Base-by-base conservation (phyloP, 2,888 invertebrate genomes). In the Xestia rhomboidea region DNA sequence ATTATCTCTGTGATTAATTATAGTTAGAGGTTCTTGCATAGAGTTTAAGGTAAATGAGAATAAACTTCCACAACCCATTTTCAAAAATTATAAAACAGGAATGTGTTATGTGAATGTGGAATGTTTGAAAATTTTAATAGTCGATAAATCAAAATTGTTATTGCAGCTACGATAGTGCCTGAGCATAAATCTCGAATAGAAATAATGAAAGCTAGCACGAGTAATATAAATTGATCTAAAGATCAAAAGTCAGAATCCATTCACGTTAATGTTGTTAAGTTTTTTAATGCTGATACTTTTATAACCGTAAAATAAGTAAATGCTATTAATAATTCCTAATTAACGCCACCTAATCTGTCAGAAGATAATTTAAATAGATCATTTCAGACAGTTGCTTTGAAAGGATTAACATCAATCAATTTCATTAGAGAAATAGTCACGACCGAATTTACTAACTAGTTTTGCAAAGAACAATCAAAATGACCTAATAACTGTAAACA, bases 151-250 rank as follows among this genome's bases (percentile, higher is more conserved):
- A 30, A 30, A 15, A 24, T 30, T 54, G 21, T 38, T 38, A 62
- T n/a, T 54, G n/a, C 27, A 66, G 1, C 44, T 57, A n/a, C 6
- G 54, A 18, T 54, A 57, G n/a, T 15, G 21, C 15, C n/a, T 18
- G 24, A 38, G 6, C 11, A 24, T 67, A 63, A 44, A 54, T 66
- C 41, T 68, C 41, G 49, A 60, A 69, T 66, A n/a, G 21, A 24
- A 74, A 46, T 70, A 67, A 54, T 30, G 46, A 75, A 70, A 66
- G 49, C 18, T 76, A 18, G 6, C 34, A 57, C 24, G n/a, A 57
- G 30, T 54, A 2, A 30, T n/a, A 70, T 38, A 83, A 69, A 83
- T 73, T 49, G 24, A 63, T 70, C 49, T 7, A 71, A 60, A 70
- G 63, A 64, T 68, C 62, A 73, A 62, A 78, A 68, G 82, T 70